Evolutionary conservation across 2,113 vertebrate genomes (phyloP), one percentile per base, ranked within the genome.

Genomic region (Anthoscopus minutus): DNA sequence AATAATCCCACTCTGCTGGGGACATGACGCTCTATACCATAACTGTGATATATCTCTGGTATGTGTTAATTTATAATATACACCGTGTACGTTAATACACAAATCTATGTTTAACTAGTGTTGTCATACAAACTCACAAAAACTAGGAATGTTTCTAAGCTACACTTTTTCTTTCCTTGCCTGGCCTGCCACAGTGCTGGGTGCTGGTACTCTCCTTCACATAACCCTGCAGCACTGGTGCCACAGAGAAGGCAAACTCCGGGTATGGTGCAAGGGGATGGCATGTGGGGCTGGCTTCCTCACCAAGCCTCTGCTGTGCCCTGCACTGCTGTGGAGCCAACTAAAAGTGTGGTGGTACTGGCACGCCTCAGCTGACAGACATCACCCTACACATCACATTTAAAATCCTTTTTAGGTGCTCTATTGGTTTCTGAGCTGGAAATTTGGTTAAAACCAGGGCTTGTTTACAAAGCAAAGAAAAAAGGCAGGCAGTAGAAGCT

Each of bases 61-160:
- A 96, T n/a, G 93, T 93, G 89, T 96, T 96, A 93, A 96, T 97
- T 97, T 96, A 96, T 91, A 93, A 95, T 96, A 97, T 94, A 96
- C 91, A 91, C 50, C 25, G 89, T 96, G 95, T 94, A 95, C 1
- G 4, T 92, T 86, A 92, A 97, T 96, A 95, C 93, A 97, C 94
- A 96, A 54, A 95, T 79, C 93, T 97, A 96, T 96, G 84, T 95
- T 96, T 94, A 97, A 93, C 93, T 97, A 97, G 61, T 7, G 47
- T 82, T 33, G 35, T 35, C 92, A 48, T 95, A 97, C 86, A 94
- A 93, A 93, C 84, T 91, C 92, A 78, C 44, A 81, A 88, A 88
- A 97, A 92, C 92, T 96, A 95, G 93, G 65, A 94, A 96, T 1
- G 0, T 73, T 86, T 94, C 92, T 97, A 97, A 86, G 82, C 95